Conservation (phyloP, 1,140 invertebrate species). For the Parapsyche elsis region DNA sequence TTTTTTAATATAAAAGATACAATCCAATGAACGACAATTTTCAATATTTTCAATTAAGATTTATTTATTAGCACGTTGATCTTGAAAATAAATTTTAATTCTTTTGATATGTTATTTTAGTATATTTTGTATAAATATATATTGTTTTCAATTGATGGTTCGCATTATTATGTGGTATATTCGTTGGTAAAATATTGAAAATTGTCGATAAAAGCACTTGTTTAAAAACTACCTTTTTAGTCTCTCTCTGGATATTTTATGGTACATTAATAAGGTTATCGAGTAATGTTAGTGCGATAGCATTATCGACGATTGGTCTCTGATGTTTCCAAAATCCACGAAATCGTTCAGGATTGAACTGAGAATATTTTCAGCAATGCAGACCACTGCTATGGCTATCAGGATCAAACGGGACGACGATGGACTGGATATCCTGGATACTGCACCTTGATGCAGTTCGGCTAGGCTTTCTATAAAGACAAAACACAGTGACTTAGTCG, state of each 20-base stretch:
- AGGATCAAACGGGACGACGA: neutral
- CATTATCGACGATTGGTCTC: neutral
- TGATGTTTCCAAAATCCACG: neutral
- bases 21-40: conserved; percentile 8
- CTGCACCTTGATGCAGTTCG: conserved; percentile 34
- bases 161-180: neutral
- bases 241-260: conserved; percentile 21
- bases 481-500: conserved; percentile 9
- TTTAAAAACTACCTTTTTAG: conserved; percentile 20
- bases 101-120: neutral
- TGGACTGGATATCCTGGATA: neutral
- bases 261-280: conserved; percentile 15
- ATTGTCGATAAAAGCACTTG: conserved; percentile 30
- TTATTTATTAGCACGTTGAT: neutral
- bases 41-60: neutral
- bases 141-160: neutral
- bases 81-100: neutral
- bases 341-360: neutral
- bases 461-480: conserved; percentile 37
- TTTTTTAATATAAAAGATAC: conserved; percentile 6
- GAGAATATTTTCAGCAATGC: neutral
- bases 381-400: neutral
- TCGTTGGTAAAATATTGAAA: neutral
- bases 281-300: conserved; percentile 1
- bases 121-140: conserved; percentile 20